Conservation (phyloP, 2,888 invertebrate genomes). For the Heliconius erato region DNA sequence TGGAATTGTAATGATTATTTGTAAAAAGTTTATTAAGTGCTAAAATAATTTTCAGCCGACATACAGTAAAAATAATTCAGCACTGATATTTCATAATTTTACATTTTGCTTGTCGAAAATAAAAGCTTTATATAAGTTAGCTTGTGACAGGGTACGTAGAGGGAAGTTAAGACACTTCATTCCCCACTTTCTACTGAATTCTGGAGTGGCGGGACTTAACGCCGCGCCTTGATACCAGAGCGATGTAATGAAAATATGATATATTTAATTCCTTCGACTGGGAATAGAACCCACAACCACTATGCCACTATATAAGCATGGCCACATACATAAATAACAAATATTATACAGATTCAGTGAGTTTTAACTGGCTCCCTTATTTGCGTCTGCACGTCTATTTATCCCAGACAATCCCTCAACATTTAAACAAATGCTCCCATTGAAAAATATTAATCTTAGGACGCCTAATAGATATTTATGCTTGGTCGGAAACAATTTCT, state of each 20-base stretch:
- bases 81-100: background rate
- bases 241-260: too few relatives aligned
- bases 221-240: too few relatives aligned
- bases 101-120: constrained; percentile 3
- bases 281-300: too few relatives aligned
- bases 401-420: constrained; percentile 68
- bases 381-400: constrained; percentile 62
- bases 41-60: too few relatives aligned
- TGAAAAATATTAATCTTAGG: constrained; percentile 83
- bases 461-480: constrained; percentile 84
- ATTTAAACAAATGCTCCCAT: constrained; percentile 65
- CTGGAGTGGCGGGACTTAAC: too few relatives aligned
- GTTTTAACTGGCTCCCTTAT: constrained; percentile 71
- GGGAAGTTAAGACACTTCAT: too few relatives aligned
- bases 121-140: background rate
- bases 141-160: too few relatives aligned
- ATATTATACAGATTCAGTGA: constrained; percentile 39
- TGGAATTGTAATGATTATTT: background rate
- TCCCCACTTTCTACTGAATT: too few relatives aligned
- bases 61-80: background rate
- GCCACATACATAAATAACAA: constrained; percentile 22
- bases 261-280: too few relatives aligned
- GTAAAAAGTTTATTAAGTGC: too few relatives aligned
- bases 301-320: too few relatives aligned
- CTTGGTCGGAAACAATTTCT: constrained; percentile 79